Evolutionary conservation across 2,113 vertebrate species (phyloP).

Genomic region (Eurystomus gularis): DNA sequence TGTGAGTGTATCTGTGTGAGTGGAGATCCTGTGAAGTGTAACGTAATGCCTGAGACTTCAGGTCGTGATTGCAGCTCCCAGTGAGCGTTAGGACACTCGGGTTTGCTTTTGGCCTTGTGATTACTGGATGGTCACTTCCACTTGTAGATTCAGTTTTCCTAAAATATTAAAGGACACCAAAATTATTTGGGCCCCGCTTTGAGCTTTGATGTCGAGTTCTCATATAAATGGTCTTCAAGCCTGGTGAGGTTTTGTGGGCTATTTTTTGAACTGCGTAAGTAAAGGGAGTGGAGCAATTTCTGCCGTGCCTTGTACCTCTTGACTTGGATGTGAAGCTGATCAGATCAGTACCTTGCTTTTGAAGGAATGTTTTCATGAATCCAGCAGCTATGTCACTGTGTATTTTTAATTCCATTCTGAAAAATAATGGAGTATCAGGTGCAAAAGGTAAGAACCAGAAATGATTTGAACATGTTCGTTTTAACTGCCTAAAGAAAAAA

Average conservation of each 20-base stretch:
- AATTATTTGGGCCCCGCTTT: background rate
- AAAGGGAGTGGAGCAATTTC: background rate
- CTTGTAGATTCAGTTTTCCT: background rate
- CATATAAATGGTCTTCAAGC: background rate
- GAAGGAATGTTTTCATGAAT: background rate
- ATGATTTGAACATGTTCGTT: fast-evolving
- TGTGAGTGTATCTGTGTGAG: background rate
- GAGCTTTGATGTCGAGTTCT: background rate
- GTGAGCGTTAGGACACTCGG: fast-evolving
- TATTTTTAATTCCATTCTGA: background rate
- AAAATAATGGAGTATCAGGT: background rate
- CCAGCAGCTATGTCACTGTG: too few species aligned
- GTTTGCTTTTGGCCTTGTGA: background rate
- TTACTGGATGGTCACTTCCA: background rate
- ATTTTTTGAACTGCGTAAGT: background rate
- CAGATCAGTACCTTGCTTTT: background rate
- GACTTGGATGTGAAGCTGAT: background rate
- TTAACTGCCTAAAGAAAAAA: background rate
- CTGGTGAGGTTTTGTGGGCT: background rate
- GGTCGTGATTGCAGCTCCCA: background rate
- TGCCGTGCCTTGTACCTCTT: background rate
- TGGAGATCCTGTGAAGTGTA: background rate
- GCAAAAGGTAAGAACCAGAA: background rate
- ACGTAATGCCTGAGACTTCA: background rate
- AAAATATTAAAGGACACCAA: background rate